Evolutionary conservation across 1,140 invertebrate genomes (phyloP).

Genomic region (Trichoplusia ni): DNA sequence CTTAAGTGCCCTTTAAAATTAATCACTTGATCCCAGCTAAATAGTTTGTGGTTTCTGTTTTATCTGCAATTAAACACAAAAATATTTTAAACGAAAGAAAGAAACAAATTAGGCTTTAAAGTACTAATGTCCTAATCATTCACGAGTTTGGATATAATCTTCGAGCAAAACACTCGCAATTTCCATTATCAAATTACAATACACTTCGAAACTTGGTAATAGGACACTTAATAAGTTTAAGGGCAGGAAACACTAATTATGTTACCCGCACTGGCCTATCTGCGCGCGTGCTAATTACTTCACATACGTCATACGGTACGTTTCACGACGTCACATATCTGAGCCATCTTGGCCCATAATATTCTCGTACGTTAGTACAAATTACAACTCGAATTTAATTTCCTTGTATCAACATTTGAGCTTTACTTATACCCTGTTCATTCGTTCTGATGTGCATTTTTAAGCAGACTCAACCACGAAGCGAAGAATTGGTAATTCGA

Average conservation of each 20-base stretch:
- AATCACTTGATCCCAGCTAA: constrained; percentile 40
- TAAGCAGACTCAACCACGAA: constrained; percentile 32
- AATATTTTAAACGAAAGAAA: no score
- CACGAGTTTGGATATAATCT: no score
- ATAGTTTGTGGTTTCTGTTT: constrained; percentile 28
- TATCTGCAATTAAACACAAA: no score
- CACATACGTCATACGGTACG: constrained; percentile 62
- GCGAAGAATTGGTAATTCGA: neutral
- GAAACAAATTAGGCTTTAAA: no score
- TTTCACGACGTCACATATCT: constrained; percentile 54
- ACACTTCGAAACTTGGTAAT: constrained; percentile 17
- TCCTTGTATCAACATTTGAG: constrained; percentile 71
- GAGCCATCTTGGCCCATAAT: constrained; percentile 47
- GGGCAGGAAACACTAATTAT: constrained; percentile 25
- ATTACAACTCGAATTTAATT: constrained; percentile 74
- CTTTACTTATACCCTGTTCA: constrained; percentile 58
- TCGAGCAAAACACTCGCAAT: neutral
- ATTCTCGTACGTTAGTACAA: constrained; percentile 62
- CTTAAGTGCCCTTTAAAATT: constrained; percentile 39
- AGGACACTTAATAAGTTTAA: constrained; percentile 47
- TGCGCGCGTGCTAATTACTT: constrained; percentile 55
- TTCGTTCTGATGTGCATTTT: constrained; percentile 9
- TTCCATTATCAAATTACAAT: constrained; percentile 14
- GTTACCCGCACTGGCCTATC: constrained; percentile 26
- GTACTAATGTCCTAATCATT: no score